Evolutionary conservation across 2,797 vertebrate genomes (phyloP).

Genomic region (Darevskia mixta): DNA sequence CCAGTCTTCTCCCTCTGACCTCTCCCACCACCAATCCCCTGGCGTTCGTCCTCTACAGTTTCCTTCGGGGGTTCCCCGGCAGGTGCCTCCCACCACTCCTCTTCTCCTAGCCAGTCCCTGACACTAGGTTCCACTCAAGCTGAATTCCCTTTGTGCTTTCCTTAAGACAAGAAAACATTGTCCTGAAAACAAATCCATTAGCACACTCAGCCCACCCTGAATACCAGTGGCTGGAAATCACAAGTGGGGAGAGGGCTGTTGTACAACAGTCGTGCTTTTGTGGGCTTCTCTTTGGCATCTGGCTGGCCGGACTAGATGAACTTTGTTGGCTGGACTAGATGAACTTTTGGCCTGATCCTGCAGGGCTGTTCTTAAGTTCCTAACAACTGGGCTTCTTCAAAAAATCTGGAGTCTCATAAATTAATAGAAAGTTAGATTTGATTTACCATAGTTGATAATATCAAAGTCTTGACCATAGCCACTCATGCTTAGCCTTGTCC

Average conservation of each 20-base stretch:
- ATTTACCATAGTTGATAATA: neutral
- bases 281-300: neutral
- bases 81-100: too few species aligned
- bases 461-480: neutral
- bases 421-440: neutral
- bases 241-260: too few species aligned
- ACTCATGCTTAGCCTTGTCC: neutral
- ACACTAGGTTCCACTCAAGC: too few species aligned
- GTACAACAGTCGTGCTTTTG: too few species aligned
- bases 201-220: neutral
- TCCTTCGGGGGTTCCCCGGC: too few species aligned
- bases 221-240: neutral
- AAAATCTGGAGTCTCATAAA: neutral
- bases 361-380: neutral
- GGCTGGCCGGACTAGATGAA: neutral
- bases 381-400: neutral
- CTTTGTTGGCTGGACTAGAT: neutral
- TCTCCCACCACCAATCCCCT: too few species aligned
- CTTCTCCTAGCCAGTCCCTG: too few species aligned
- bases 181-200: too few species aligned
- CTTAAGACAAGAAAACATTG: too few species aligned
- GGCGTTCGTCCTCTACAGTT: too few species aligned
- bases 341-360: neutral
- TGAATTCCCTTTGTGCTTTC: too few species aligned
- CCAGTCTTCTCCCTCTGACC: too few species aligned